Conservation (phyloP, 2,888 invertebrate species). For the Thalpophila matura region DNA sequence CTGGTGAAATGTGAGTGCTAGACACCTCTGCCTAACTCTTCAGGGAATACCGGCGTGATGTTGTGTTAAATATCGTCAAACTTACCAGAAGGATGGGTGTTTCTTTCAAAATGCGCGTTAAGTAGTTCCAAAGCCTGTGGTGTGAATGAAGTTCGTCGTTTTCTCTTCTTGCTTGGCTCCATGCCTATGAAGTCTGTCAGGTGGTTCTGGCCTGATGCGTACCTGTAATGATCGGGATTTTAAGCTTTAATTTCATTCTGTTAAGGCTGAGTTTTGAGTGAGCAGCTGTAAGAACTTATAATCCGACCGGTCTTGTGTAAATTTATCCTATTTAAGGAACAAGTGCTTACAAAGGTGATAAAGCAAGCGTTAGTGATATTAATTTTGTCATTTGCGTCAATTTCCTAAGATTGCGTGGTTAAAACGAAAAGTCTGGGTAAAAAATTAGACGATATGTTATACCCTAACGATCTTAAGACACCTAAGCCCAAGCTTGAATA, state of each 20-base stretch:
- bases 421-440: not conserved
- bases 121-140: constrained; percentile 98
- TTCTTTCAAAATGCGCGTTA: constrained; percentile 98
- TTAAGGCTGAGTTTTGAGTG: constrained; percentile 30
- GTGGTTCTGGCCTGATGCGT: constrained; percentile 97
- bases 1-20: too few relatives aligned
- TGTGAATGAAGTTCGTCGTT: constrained; percentile 98
- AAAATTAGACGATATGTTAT: not conserved
- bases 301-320: constrained; percentile 46
- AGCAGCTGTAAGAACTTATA: constrained; percentile 48
- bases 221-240: constrained; percentile 91
- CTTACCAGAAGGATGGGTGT: constrained; percentile 99
- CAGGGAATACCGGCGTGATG: too few relatives aligned
- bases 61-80: not conserved
- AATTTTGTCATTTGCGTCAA: not conserved
- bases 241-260: constrained; percentile 45
- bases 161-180: constrained; percentile 99
- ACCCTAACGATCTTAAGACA: not conserved
- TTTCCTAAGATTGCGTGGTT: constrained; percentile 1
- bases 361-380: constrained; percentile 38
- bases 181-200: constrained; percentile 98
- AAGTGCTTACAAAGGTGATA: constrained; percentile 27
- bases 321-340: constrained; percentile 27
- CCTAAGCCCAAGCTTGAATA: not conserved
- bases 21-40: too few relatives aligned